Percentiles rank a stretch among this genome's conserved stretches.
Conservation (phyloP, 2,888 invertebrate species). For the Anthophora plumipes region DNA sequence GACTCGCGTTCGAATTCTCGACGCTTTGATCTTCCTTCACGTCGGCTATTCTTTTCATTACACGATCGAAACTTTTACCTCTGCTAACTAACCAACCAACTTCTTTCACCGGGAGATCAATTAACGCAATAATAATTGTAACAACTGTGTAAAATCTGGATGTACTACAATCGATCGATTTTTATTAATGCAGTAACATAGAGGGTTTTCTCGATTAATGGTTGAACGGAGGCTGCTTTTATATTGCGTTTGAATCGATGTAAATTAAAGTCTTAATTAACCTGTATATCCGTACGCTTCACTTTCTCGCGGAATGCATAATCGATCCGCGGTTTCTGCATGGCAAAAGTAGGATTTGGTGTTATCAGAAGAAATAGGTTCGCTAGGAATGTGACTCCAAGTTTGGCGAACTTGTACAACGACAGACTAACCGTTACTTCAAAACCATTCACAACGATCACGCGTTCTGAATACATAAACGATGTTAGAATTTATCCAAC, state of each 20-base stretch:
- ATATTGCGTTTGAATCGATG: no score
- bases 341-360: neutral
- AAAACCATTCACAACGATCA: slow-evolving; percentile 51
- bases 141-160: no score
- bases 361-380: slow-evolving; percentile 29
- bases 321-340: slow-evolving; percentile 38
- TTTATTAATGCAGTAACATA: neutral
- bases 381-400: slow-evolving; percentile 13
- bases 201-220: neutral
- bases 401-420: slow-evolving; percentile 24
- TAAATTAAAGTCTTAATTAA: slow-evolving; percentile 18
- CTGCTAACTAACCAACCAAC: no score
- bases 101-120: no score
- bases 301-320: slow-evolving; percentile 53
- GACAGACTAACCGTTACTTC: slow-evolving; percentile 60
- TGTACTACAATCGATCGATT: no score
- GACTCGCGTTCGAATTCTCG: no score
- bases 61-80: no score
- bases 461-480: slow-evolving; percentile 65
- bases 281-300: slow-evolving; percentile 31
- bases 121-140: no score
- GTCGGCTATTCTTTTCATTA: no score
- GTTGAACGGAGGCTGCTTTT: no score
- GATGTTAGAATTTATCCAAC: slow-evolving; percentile 49
- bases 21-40: no score